These are phyloP conservation scores for Drosophila prostipennis DNA, from an alignment of 2,888 invertebrate genomes.

Conservation along the genomic window DNA sequence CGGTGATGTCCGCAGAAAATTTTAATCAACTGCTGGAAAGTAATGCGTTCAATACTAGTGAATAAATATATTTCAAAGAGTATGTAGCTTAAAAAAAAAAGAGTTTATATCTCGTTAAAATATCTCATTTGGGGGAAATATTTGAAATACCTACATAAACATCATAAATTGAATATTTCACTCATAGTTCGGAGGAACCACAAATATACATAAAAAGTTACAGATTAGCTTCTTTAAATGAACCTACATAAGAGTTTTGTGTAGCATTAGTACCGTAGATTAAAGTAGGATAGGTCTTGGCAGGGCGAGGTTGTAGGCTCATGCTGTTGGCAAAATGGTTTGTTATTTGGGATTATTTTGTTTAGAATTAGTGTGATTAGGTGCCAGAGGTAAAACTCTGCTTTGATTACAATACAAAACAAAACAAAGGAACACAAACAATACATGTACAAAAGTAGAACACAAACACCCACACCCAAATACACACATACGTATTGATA, in stretches of 20 bases:
- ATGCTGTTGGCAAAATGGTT: slow-evolving; percentile 47
- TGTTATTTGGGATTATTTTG: background rate
- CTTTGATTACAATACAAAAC: slow-evolving; percentile 26
- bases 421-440: slow-evolving; percentile 40
- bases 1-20: background rate
- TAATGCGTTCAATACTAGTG: background rate
- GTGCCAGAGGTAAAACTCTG: slow-evolving; percentile 24
- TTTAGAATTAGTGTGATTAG: slow-evolving; percentile 14
- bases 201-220: background rate
- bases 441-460: slow-evolving; percentile 25
- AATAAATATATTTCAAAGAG: background rate
- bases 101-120: too few relatives aligned
- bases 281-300: background rate
- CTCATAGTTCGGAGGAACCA: too few relatives aligned
- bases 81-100: too few relatives aligned
- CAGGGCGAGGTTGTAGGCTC: slow-evolving; percentile 37
- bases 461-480: slow-evolving; percentile 15
- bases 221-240: background rate
- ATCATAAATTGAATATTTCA: too few relatives aligned
- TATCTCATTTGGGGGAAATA: too few relatives aligned
- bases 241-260: slow-evolving; percentile 20
- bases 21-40: slow-evolving; percentile 30
- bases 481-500: slow-evolving; percentile 25
- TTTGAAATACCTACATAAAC: background rate
- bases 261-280: slow-evolving; percentile 25